Evolutionary conservation across 2,113 vertebrate genomes (phyloP).

Genomic region (Nettapus auritus): DNA sequence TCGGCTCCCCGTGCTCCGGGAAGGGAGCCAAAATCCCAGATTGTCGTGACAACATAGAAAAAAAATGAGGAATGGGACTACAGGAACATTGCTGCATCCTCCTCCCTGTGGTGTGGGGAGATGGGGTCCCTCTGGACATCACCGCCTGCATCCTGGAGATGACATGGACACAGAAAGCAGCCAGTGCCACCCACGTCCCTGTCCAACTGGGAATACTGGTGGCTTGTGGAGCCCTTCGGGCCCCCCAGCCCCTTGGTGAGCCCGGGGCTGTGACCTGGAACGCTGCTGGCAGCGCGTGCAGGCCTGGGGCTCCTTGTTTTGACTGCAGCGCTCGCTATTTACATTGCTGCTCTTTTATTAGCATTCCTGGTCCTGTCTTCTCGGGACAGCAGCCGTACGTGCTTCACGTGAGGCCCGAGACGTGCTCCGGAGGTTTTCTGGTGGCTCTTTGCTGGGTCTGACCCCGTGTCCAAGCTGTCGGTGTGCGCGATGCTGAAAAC

Average conservation of each 20-base stretch:
- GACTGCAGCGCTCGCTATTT: neutral
- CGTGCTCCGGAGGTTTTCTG: neutral
- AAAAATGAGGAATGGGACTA: neutral
- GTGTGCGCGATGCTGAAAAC: neutral
- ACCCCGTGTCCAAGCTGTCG: neutral
- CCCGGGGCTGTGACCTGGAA: neutral
- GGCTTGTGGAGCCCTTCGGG: rapidly evolving
- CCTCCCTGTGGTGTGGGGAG: neutral
- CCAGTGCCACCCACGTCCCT: neutral
- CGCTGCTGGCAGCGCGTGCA: neutral
- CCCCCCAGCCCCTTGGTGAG: rapidly evolving
- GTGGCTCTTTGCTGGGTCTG: neutral
- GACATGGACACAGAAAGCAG: neutral
- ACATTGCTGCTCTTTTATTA: constrained; percentile 1
- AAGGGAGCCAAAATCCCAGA: neutral
- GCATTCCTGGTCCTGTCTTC: neutral
- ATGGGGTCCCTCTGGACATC: neutral
- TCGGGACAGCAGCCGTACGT: neutral
- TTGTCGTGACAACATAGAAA: neutral
- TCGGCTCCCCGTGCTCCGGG: too few species aligned
- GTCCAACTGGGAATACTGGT: rapidly evolving
- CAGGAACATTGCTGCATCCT: neutral
- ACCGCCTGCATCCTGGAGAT: neutral
- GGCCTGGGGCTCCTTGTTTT: neutral
- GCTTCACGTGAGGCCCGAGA: neutral